phyloP scores from a whole-genome alignment of 2,888 invertebrate species.

The Corythucha ciliata region DNA sequence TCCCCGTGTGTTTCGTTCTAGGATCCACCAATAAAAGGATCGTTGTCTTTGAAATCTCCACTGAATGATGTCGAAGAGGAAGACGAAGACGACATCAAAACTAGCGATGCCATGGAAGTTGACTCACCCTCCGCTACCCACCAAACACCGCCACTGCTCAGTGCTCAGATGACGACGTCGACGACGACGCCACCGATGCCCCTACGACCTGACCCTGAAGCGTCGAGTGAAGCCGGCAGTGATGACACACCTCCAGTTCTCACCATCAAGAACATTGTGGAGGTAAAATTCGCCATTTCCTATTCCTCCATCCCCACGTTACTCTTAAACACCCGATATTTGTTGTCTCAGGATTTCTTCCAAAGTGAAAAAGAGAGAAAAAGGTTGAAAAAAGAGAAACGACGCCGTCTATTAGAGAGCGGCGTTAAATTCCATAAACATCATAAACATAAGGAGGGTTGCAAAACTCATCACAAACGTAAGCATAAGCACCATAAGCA shows the following conservation, averaged over 20 bases:
- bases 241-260: constrained; percentile 13
- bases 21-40: too few species aligned
- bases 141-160: too few species aligned
- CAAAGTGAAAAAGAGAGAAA: constrained; percentile 41
- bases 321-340: too few species aligned
- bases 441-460: constrained; percentile 36
- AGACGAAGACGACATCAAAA: background rate
- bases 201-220: constrained; percentile 2
- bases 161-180: background rate
- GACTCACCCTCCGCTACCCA: too few species aligned
- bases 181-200: background rate
- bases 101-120: background rate
- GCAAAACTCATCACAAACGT: constrained; percentile 53
- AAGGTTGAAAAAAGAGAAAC: constrained; percentile 59
- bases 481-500: constrained; percentile 72
- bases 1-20: too few species aligned
- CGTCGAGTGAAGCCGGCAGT: constrained; percentile 13
- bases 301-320: too few species aligned
- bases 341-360: constrained; percentile 25
- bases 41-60: constrained; percentile 4
- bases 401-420: constrained; percentile 39
- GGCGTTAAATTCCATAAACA: constrained; percentile 52
- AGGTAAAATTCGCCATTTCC: background rate
- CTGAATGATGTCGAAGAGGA: constrained; percentile 7
- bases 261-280: constrained; percentile 14